Evolutionary conservation across 2,888 invertebrate species (phyloP), one percentile per base, ranked within the genome.

Genomic region (Scaeva pyrastri): DNA sequence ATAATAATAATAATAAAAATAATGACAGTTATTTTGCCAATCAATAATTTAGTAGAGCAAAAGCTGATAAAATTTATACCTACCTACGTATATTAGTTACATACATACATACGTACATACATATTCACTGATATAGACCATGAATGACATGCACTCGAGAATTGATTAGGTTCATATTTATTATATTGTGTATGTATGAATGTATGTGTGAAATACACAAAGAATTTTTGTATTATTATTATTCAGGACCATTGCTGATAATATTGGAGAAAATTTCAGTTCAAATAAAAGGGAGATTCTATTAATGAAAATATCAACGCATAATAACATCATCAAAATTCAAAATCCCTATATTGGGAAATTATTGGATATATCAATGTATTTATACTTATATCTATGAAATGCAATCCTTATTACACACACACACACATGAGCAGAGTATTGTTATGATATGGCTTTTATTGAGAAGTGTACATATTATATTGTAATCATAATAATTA

Each of bases 1-100:
- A 52, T 68, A 68, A 48, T 52, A 68, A 52, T 68, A 68, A 50
- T 68, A 68, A 39, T 50, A 68, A 64, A 43, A 45, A 66, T 66
- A 66, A 66, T 52, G 39, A 23, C 39, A 68, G 52, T 68, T 39
- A 68, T 31, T 68, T 68, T 39, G 39, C 68, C 68, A 68, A 68
- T 68, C 52, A 68, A 52, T 68, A 52, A 52, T 68, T 68, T 39
- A 68, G 52, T 68, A 52, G n/a, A 19, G 19, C 19, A 19, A 52
- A n/a, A 19, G 23, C 14, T 21, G 39, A 41, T 60, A 60, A 21
- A 58, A n/a, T n/a, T n/a, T 52, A 68, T 6, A 14, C 68, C 5
- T 7, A 7, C 5, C 8, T 7, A 31, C 8, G 31, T 31, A 31
- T 31, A 1, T 7, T 7, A 31, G 5, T 5, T 31, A 31, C 31